Percentiles rank a stretch among this genome's conserved stretches.
Conservation (phyloP, 2,797 vertebrate species). For the Pangasius larnaudii region DNA sequence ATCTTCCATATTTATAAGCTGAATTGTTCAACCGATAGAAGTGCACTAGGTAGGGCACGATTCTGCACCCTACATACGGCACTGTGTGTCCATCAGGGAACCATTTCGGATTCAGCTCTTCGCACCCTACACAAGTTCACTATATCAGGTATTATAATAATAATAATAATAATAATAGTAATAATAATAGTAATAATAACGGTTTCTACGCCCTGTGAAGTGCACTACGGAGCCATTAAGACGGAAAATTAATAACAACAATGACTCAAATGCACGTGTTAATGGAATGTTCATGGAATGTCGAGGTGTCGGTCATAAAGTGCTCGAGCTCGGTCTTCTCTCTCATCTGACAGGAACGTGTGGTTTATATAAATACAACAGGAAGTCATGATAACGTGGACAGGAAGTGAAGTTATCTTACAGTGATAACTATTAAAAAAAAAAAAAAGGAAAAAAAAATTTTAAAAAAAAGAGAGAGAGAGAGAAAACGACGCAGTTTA, state of each 20-base stretch:
- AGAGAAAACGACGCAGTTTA: background rate
- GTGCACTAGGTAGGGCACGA: background rate
- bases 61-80: background rate
- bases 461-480: background rate
- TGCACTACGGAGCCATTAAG: background rate
- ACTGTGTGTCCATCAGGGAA: background rate
- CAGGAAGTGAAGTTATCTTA: slow-evolving; percentile 3
- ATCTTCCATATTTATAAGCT: background rate
- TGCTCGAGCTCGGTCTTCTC: slow-evolving; percentile 20
- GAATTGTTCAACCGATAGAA: background rate
- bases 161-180: background rate
- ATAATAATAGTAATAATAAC: background rate
- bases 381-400: background rate
- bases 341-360: background rate
- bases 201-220: background rate
- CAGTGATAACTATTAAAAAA: background rate
- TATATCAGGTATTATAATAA: background rate
- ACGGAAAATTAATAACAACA: background rate
- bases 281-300: background rate
- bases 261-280: background rate
- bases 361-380: background rate
- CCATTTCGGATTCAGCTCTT: background rate
- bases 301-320: slow-evolving; percentile 19
- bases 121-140: background rate
- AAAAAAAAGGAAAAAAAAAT: background rate